Evolutionary conservation across 2,888 invertebrate species (phyloP).

Genomic region (Teinopalpus imperialis): DNA sequence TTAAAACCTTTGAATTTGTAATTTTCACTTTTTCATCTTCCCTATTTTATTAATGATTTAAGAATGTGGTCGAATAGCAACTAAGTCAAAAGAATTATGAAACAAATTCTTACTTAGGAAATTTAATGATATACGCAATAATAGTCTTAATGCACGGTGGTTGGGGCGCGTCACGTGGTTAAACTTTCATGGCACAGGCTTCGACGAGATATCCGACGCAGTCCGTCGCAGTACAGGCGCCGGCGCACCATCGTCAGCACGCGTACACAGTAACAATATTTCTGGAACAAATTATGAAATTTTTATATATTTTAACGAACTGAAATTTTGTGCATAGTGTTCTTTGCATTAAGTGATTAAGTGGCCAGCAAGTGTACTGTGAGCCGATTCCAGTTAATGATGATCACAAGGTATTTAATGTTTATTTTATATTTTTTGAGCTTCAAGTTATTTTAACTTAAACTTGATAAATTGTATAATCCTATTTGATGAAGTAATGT

Average conservation of each 20-base stretch:
- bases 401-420: slow-evolving; percentile 21
- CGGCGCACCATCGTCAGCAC: slow-evolving; percentile 55
- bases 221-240: slow-evolving; percentile 52
- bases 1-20: too few species aligned
- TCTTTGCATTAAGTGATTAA: slow-evolving; percentile 17
- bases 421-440: neutral
- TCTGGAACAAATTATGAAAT: slow-evolving; percentile 18
- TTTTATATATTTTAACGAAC: slow-evolving; percentile 7
- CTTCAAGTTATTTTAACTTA: neutral
- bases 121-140: slow-evolving; percentile 5
- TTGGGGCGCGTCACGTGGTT: slow-evolving; percentile 36
- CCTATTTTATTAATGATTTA: too few species aligned
- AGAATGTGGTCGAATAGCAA: too few species aligned
- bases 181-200: slow-evolving; percentile 49
- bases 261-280: slow-evolving; percentile 34
- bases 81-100: too few species aligned
- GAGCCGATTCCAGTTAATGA: slow-evolving; percentile 10
- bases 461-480: neutral
- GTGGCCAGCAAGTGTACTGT: slow-evolving; percentile 21
- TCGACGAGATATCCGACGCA: slow-evolving; percentile 42
- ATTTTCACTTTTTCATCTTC: too few species aligned
- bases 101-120: too few species aligned
- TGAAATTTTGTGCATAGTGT: slow-evolving; percentile 19
- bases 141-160: slow-evolving; percentile 20
- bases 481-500: neutral